These are phyloP conservation scores for rat (Rattus norvegicus) DNA, from an alignment of 2,113 vertebrate genomes.

Conservation along the genomic window DNA sequence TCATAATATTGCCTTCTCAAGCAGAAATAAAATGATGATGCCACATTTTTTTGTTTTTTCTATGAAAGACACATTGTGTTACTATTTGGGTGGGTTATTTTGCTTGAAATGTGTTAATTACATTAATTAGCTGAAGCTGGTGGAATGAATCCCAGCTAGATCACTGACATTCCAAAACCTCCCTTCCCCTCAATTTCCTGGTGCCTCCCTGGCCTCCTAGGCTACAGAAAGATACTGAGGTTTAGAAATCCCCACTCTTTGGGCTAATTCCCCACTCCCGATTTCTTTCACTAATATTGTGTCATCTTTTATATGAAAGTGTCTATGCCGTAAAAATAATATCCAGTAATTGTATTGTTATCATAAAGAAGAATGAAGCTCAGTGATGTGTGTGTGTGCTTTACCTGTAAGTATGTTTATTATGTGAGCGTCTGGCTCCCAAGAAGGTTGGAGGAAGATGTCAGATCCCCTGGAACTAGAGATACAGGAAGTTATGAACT, in stretches of 20 bases:
- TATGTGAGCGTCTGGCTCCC: not conserved
- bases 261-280: not conserved
- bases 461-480: not conserved
- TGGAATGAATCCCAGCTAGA: conserved; percentile 54
- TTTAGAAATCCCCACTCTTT: not conserved
- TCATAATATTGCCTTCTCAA: conserved; percentile 78
- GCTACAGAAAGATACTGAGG: not conserved
- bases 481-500: not conserved
- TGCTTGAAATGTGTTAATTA: conserved; percentile 65
- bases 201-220: not conserved
- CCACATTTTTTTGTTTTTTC: conserved; percentile 46
- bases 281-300: not conserved
- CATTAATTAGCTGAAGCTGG: conserved; percentile 73
- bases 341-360: not conserved
- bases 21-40: conserved; percentile 70
- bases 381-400: not conserved
- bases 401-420: too few species aligned
- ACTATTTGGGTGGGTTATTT: conserved; percentile 68
- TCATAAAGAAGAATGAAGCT: conserved; percentile 50
- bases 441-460: not conserved
- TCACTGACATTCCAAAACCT: conserved; percentile 14
- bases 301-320: not conserved
- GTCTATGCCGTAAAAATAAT: conserved; percentile 36
- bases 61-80: conserved; percentile 72
- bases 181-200: not conserved